Evolutionary conservation across 2,113 vertebrate species (phyloP).

Genomic region (Notarius quadriscutis): DNA sequence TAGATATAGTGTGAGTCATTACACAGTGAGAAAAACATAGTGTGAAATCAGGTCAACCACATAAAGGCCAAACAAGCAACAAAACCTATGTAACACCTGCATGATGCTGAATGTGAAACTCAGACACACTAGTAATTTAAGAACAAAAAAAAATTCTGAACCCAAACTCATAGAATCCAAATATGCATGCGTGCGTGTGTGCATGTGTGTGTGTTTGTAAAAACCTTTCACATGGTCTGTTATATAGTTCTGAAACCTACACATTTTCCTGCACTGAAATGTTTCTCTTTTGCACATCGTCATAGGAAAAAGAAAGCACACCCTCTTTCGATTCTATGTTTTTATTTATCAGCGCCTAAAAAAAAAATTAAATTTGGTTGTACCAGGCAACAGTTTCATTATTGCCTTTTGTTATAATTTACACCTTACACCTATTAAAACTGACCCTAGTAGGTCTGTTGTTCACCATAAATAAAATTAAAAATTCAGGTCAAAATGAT

Average conservation of each 20-base stretch:
- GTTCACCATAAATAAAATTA: too few species aligned
- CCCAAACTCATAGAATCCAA: background rate
- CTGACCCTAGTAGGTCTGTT: too few species aligned
- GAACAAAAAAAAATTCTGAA: background rate
- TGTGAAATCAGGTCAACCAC: conserved; percentile 40
- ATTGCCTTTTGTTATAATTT: too few species aligned
- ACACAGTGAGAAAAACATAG: background rate
- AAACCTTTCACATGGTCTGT: background rate
- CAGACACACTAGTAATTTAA: background rate
- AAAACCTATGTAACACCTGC: background rate
- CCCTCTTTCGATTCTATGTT: too few species aligned
- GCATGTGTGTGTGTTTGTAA: too few species aligned
- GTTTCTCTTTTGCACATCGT: too few species aligned
- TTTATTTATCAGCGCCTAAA: too few species aligned
- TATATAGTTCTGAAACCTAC: background rate
- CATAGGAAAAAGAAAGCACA: background rate
- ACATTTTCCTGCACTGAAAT: too few species aligned
- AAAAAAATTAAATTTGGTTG: too few species aligned
- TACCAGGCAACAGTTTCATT: too few species aligned
- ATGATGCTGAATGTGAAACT: background rate
- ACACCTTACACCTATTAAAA: too few species aligned
- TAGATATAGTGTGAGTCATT: conserved; percentile 4
- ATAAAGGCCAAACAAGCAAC: background rate
- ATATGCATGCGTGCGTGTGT: background rate
- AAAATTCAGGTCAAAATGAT: too few species aligned